Conservation (phyloP, 2,113 vertebrate species). For the Engystomops pustulosus region DNA sequence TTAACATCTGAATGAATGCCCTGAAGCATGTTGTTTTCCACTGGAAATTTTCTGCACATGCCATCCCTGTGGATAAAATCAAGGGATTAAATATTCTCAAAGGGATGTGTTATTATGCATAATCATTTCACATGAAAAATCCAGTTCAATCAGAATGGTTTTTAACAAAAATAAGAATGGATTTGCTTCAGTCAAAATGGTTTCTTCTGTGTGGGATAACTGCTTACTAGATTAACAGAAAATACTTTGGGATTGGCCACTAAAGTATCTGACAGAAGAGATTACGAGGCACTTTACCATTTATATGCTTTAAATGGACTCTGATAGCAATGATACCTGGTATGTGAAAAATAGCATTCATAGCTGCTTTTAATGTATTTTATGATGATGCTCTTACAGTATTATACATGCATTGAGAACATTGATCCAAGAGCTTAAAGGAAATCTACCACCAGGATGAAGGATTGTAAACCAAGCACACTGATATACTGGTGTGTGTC, state of each 20-base stretch:
- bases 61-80: conserved; percentile 38
- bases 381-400: background rate
- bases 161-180: conserved; percentile 4
- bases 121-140: conserved; percentile 2
- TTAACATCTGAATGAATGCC: conserved; percentile 17
- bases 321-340: background rate
- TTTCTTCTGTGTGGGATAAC: background rate
- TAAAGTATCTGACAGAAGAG: background rate
- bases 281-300: background rate
- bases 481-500: too few species aligned
- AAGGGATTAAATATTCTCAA: conserved; percentile 19
- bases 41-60: conserved; percentile 44
- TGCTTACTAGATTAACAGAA: background rate
- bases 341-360: background rate
- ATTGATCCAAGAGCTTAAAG: background rate
- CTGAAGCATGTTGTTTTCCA: conserved; percentile 36
- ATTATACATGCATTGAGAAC: background rate
- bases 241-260: background rate
- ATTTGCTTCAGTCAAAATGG: background rate
- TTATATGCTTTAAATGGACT: background rate
- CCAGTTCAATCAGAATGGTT: background rate
- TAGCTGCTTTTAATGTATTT: background rate
- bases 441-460: too few species aligned
- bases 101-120: conserved; percentile 5
- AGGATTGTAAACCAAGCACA: too few species aligned